Conservation (phyloP, 2,888 invertebrate genomes). For the Apeira syringaria region DNA sequence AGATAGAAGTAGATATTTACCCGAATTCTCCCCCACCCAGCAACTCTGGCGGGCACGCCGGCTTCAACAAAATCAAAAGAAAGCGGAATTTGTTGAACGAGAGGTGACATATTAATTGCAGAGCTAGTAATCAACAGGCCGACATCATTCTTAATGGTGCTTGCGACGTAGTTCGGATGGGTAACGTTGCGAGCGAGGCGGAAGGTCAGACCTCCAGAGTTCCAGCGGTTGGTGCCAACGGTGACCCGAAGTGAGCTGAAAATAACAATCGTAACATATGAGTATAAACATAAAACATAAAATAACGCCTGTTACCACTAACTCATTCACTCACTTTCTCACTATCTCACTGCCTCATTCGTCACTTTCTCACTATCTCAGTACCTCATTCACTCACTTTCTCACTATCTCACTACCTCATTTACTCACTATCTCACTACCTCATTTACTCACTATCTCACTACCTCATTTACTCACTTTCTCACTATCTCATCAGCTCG, state of each 20-base stretch:
- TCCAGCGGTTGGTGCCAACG: slow-evolving; percentile 40
- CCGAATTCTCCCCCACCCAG: slow-evolving; percentile 61
- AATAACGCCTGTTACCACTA: neutral
- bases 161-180: slow-evolving; percentile 52
- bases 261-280: neutral
- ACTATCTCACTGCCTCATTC: too few species aligned
- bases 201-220: slow-evolving; percentile 49
- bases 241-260: slow-evolving; percentile 22
- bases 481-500: too few species aligned
- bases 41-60: slow-evolving; percentile 39
- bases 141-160: slow-evolving; percentile 59
- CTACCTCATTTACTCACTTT: too few species aligned
- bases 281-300: neutral
- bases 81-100: slow-evolving; percentile 36
- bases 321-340: too few species aligned
- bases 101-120: slow-evolving; percentile 26
- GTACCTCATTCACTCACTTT: too few species aligned
- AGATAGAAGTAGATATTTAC: slow-evolving; percentile 28
- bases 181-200: slow-evolving; percentile 50
- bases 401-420: too few species aligned
- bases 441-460: too few species aligned
- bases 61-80: slow-evolving; percentile 31
- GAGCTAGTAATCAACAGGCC: slow-evolving; percentile 46
- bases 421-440: too few species aligned
- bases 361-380: too few species aligned